phyloP scores from a whole-genome alignment of 2,113 vertebrate species.

The Chauna torquata region DNA sequence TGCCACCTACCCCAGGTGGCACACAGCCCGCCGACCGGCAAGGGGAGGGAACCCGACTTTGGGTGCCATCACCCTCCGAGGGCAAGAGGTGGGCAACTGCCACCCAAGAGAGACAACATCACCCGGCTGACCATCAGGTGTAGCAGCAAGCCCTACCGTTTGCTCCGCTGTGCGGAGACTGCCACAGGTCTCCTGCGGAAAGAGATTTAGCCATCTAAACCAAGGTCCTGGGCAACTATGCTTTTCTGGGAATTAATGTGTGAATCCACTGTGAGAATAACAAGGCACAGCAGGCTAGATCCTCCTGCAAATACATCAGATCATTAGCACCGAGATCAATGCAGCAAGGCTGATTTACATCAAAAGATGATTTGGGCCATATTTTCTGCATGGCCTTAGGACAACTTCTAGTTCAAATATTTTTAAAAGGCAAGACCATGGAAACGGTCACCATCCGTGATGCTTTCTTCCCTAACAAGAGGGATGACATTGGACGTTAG shows the following conservation, averaged over 20 bases:
- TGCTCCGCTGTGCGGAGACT: fast-evolving
- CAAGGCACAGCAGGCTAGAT: not conserved
- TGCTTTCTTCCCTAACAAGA: not conserved
- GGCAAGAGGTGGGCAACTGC: not conserved
- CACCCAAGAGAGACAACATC: not conserved
- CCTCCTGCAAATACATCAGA: not conserved
- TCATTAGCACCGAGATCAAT: not conserved
- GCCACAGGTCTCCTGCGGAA: not conserved
- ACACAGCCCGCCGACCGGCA: too few relatives aligned
- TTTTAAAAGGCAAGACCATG: not conserved
- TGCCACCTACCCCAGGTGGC: not conserved
- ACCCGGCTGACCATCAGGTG: too few relatives aligned
- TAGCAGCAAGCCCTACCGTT: fast-evolving
- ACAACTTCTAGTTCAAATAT: not conserved
- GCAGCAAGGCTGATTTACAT: not conserved
- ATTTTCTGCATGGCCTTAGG: not conserved
- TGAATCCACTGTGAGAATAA: not conserved
- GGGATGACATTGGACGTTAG: not conserved
- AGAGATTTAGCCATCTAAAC: not conserved
- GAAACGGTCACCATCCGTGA: not conserved
- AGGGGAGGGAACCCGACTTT: not conserved
- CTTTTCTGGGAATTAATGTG: not conserved
- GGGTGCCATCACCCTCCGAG: too few relatives aligned
- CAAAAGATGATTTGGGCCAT: not conserved
- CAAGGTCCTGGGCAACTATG: not conserved